Evolutionary conservation across 2,797 vertebrate species (phyloP).

Genomic region (Cottoperca gobio): DNA sequence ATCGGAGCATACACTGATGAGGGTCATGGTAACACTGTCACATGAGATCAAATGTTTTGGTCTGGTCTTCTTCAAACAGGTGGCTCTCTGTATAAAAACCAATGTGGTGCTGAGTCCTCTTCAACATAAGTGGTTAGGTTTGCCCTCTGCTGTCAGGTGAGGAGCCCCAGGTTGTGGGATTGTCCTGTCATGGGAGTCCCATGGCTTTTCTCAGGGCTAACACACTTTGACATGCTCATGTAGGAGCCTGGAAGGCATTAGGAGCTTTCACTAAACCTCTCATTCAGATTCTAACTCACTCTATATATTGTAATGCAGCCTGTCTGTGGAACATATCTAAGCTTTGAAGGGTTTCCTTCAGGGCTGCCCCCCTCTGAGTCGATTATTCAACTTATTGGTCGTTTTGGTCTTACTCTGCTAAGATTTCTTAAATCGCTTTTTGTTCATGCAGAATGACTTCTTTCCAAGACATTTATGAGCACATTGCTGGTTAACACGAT

Average conservation of each 20-base stretch:
- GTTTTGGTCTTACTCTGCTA: too few species aligned
- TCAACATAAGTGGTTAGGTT: slow-evolving; percentile 7
- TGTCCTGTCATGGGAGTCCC: slow-evolving; percentile 47
- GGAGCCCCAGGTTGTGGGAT: slow-evolving; percentile 36
- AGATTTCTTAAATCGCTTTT: too few species aligned
- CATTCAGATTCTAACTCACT: slow-evolving; percentile 11
- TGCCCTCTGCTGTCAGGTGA: slow-evolving; percentile 61
- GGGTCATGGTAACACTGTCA: not conserved
- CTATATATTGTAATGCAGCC: slow-evolving; percentile 10
- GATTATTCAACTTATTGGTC: too few species aligned
- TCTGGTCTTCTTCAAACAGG: not conserved
- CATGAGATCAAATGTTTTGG: slow-evolving; percentile 8
- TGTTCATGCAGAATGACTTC: too few species aligned
- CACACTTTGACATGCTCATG: slow-evolving; percentile 48
- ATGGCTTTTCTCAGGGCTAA: slow-evolving; percentile 46
- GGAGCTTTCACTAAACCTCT: slow-evolving; percentile 32
- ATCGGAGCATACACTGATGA: not conserved
- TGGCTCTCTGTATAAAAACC: slow-evolving; percentile 4
- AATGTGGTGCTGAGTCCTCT: slow-evolving; percentile 14
- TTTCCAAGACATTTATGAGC: too few species aligned
- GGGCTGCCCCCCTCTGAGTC: too few species aligned
- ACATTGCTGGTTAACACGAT: too few species aligned
- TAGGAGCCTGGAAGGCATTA: slow-evolving; percentile 27
- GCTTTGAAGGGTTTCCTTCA: slow-evolving; percentile 8
- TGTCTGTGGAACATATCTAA: slow-evolving; percentile 6